Base-by-base conservation (phyloP, 1,140 invertebrate species). In the Geopemphigus sp. region DNA sequence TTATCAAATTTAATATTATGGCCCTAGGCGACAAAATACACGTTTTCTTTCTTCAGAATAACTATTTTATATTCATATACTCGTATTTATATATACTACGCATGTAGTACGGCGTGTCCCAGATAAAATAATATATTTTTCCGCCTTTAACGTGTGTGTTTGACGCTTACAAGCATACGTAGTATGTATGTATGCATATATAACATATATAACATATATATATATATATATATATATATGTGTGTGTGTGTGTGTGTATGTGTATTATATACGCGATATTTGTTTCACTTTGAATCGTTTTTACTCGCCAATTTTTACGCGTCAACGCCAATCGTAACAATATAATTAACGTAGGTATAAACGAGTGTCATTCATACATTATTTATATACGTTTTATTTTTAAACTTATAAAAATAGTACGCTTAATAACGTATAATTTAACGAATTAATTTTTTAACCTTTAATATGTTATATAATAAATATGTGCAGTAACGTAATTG, bases 281-380 rank as follows among this genome's bases (percentile, higher is more conserved):
- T 19, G 72, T 24, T 74, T 54, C 72, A 59, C 72, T 74, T 74
- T 59, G n/a, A 59, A 74, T 56, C 26, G 19, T 73, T 54, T 73
- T 32, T 26, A 4, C 26, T 15, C 17, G n/a, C n/a, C n/a, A n/a
- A 68, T 68, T 50, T 17, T 22, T 26, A 47, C 45, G 45, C n/a
- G n/a, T 68, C 64, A 8, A 26, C 59, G 26, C 29, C 26, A 32
- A 63, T 39, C 8, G 32, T 39, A 39, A 39, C 17, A 17, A 19
- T 29, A 29, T 61, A 61, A 61, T n/a, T n/a, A n/a, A n/a, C n/a
- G n/a, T n/a, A n/a, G n/a, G n/a, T n/a, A n/a, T 26, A 61, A 61
- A 39, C 8, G 8, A 39, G 32, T 8, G 32, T 39, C 32, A 8
- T 39, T 39, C 32, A 39, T 39, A 39, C 32, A 39, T 39, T 39